Conservation (phyloP, 37 sponge, comb jelly and placozoan genomes). For the Petrosia ficiformis region DNA sequence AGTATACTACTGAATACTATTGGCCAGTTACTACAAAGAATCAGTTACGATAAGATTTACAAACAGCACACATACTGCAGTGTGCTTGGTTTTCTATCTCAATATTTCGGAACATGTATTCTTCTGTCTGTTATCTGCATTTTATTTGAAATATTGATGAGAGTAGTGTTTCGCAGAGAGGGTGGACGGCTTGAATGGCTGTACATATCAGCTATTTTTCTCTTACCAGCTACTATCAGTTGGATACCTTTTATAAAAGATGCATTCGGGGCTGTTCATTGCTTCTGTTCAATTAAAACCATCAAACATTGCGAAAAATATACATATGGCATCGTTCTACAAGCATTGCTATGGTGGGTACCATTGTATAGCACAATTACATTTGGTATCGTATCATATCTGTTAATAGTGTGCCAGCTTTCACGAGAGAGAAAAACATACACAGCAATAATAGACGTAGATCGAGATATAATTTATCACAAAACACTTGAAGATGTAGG, state of each 20-base stretch:
- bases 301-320: background rate
- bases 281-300: slow-evolving; percentile 59
- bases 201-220: slow-evolving; percentile 27
- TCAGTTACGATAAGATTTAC: background rate
- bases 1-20: slow-evolving; percentile 40
- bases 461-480: background rate
- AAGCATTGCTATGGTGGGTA: slow-evolving; percentile 45
- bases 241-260: slow-evolving; percentile 55
- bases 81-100: slow-evolving; percentile 26
- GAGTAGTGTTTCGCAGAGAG: slow-evolving; percentile 15
- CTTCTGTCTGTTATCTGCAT: slow-evolving; percentile 30
- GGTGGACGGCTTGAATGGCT: slow-evolving; percentile 13
- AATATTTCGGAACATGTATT: slow-evolving; percentile 17
- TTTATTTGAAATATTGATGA: slow-evolving; percentile 33
- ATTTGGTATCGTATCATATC: slow-evolving; percentile 11
- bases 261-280: slow-evolving; percentile 47
- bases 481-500: slow-evolving; percentile 8
- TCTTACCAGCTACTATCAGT: slow-evolving; percentile 41
- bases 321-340: slow-evolving; percentile 26
- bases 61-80: slow-evolving; percentile 11
- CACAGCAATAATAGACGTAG: background rate
- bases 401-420: background rate
- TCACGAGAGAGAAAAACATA: background rate
- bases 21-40: slow-evolving; percentile 19
- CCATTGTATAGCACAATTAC: slow-evolving; percentile 39